These are phyloP conservation scores for Elachura formosa DNA, from an alignment of 2,113 vertebrate species.

Conservation along the genomic window DNA sequence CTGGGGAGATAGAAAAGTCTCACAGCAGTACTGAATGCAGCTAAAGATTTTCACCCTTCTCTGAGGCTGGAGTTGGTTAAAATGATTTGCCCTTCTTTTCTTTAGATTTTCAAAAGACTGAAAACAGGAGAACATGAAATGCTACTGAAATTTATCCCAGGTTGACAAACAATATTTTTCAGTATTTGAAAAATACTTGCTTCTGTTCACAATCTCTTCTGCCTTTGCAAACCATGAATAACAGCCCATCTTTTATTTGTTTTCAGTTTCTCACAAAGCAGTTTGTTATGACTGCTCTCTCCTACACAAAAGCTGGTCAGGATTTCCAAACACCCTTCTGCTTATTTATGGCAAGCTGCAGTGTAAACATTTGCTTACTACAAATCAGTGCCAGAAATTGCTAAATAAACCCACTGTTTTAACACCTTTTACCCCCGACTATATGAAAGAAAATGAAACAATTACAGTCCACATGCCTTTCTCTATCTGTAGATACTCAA, in stretches of 20 bases:
- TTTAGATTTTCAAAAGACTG: not conserved
- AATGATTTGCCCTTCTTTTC: not conserved
- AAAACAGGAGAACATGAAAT: not conserved
- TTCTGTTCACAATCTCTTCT: not conserved
- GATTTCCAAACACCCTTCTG: slow-evolving; percentile 20
- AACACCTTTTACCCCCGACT: not conserved
- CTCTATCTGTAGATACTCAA: not conserved
- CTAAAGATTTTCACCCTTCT: not conserved
- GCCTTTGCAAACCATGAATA: not conserved
- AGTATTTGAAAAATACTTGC: not conserved
- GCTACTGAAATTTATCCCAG: not conserved
- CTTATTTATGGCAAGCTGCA: slow-evolving; percentile 12
- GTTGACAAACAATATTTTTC: not conserved
- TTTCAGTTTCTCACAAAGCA: slow-evolving; percentile 32
- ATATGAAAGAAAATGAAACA: not conserved
- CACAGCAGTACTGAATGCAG: not conserved
- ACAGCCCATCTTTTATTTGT: slow-evolving; percentile 54
- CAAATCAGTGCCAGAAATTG: not conserved
- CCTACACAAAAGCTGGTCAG: slow-evolving; percentile 60
- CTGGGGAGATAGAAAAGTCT: not conserved
- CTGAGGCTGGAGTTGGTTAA: not conserved
- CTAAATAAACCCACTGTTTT: slow-evolving; percentile 8
- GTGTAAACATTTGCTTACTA: slow-evolving; percentile 9
- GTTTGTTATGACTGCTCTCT: slow-evolving; percentile 53
- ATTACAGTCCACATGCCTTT: not conserved